phyloP scores from a whole-genome alignment of 2,888 invertebrate species.

The Synanthedon formicaeformis region DNA sequence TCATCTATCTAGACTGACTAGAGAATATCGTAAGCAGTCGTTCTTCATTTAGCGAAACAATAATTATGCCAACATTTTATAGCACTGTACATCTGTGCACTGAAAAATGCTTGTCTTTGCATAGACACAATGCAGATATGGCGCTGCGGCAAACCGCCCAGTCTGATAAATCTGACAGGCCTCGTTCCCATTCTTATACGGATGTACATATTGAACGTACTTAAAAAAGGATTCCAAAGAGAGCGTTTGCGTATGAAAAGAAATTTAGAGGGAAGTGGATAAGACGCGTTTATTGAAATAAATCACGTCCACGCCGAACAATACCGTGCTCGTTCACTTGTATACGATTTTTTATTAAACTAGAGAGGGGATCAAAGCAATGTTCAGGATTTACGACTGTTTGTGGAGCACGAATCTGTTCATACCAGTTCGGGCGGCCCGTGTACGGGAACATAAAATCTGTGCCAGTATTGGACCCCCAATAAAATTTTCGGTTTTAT shows the following conservation, averaged over 20 bases:
- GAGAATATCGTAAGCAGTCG: too few species aligned
- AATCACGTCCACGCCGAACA: conserved; percentile 28
- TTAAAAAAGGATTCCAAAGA: neutral
- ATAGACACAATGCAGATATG: neutral
- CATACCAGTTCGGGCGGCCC: conserved; percentile 23
- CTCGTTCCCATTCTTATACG: neutral
- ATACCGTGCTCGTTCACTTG: neutral
- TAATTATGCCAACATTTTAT: too few species aligned
- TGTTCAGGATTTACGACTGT: conserved; percentile 49
- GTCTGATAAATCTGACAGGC: neutral
- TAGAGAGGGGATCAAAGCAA: conserved; percentile 39
- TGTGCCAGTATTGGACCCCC: conserved; percentile 27
- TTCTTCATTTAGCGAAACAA: too few species aligned
- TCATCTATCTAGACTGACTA: too few species aligned
- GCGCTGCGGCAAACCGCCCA: neutral
- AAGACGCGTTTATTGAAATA: conserved; percentile 40
- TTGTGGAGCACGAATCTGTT: conserved; percentile 45
- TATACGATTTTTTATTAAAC: conserved; percentile 12
- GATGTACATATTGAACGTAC: neutral
- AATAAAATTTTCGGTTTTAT: conserved; percentile 43
- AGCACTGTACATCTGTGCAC: too few species aligned
- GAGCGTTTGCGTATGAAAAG: neutral
- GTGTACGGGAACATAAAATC: conserved; percentile 40
- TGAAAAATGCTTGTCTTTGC: neutral
- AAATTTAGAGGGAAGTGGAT: conserved; percentile 10